These are phyloP conservation scores for Globicephala melas DNA, from an alignment of 2,113 vertebrate genomes.

Conservation along the genomic window DNA sequence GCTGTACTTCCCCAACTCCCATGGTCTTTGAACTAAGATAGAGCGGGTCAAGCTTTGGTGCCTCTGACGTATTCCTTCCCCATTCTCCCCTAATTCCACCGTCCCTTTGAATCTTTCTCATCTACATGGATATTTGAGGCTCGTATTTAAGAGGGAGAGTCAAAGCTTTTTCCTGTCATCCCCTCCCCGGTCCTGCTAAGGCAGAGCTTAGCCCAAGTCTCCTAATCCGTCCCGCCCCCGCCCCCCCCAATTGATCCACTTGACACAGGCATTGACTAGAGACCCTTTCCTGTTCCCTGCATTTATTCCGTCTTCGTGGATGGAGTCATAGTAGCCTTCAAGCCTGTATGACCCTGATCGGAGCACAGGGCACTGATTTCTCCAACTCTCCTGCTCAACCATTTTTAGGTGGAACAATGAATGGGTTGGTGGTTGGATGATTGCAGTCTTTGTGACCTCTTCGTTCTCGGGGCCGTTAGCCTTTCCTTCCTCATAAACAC, in stretches of 20 bases:
- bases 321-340: slow-evolving; percentile 22
- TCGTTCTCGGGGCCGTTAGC: background rate
- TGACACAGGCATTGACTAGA: slow-evolving; percentile 36
- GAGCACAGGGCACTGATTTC: background rate
- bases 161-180: background rate
- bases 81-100: background rate
- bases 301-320: slow-evolving; percentile 53
- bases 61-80: background rate
- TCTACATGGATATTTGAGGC: background rate
- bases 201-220: background rate
- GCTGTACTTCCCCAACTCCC: background rate
- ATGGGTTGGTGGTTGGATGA: background rate
- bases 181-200: background rate
- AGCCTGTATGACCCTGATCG: background rate
- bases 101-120: background rate
- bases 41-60: background rate
- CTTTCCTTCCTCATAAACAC: background rate
- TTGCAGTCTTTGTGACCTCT: background rate
- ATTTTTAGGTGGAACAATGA: background rate
- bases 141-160: background rate
- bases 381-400: background rate
- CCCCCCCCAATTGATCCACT: background rate
- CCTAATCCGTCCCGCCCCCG: background rate
- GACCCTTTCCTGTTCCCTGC: background rate
- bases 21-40: background rate